Conservation (phyloP, 2,797 vertebrate species). For the Crax fasciolata region DNA sequence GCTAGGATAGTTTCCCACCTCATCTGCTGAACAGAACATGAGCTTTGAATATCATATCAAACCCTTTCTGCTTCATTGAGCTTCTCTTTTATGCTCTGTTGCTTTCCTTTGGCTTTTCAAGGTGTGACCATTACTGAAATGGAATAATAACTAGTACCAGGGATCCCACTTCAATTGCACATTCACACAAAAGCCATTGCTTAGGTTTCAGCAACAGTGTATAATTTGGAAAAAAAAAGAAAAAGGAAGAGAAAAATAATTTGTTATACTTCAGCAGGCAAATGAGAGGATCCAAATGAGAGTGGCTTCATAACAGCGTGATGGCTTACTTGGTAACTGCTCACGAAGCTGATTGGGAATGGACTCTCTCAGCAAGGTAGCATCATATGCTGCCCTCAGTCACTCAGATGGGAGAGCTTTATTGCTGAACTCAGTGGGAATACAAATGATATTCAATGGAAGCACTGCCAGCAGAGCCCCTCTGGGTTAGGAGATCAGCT, state of each 20-base stretch:
- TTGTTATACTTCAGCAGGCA: constrained; percentile 14
- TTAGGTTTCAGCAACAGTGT: not conserved
- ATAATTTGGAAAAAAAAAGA: not conserved
- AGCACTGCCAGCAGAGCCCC: not conserved
- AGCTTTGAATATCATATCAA: constrained; percentile 41
- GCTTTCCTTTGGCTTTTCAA: constrained; percentile 41
- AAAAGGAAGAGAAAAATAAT: constrained; percentile 4
- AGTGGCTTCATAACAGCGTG: not conserved
- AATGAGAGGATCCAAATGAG: constrained; percentile 22
- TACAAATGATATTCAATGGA: constrained; percentile 2
- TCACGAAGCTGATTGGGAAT: not conserved
- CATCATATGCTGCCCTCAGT: constrained; percentile 9
- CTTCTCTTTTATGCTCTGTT: constrained; percentile 51
- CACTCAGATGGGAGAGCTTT: not conserved
- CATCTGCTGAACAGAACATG: not conserved
- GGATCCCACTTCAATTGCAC: constrained; percentile 10
- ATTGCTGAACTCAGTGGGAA: constrained; percentile 7
- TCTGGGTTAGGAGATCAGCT: constrained; percentile 34
- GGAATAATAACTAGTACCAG: constrained; percentile 34
- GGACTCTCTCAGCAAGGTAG: not conserved
- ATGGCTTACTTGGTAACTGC: not conserved
- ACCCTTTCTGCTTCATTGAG: constrained; percentile 39
- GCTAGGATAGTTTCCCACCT: not conserved
- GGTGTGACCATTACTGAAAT: constrained; percentile 8
- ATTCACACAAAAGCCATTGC: not conserved